A percentile compares a stretch with the other conserved stretches of the same genome.
Evolutionary conservation across 1,140 invertebrate species (phyloP).

Genomic region (Tribolium madens): DNA sequence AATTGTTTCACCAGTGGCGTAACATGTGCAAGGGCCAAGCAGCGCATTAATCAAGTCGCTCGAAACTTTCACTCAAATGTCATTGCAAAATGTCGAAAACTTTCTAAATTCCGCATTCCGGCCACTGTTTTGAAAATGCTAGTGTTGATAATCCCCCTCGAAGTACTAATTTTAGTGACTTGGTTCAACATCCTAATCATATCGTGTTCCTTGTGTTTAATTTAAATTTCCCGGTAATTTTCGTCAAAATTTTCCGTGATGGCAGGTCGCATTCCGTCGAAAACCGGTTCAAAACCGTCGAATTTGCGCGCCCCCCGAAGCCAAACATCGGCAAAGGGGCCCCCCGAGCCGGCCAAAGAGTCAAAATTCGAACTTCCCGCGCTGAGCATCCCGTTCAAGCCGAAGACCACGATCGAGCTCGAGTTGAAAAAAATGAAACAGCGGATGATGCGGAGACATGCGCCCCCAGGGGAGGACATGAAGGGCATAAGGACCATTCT

Average conservation of each 20-base stretch:
- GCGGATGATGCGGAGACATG: conserved; percentile 57
- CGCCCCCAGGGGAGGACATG: conserved; percentile 61
- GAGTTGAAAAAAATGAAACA: conserved; percentile 53
- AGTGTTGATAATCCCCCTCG: conserved; percentile 1
- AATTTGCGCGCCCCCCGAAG: background rate
- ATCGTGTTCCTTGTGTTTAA: background rate
- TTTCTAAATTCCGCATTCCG: too few relatives aligned
- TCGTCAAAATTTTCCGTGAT: conserved; percentile 4
- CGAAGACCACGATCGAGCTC: conserved; percentile 22
- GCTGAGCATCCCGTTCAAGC: background rate
- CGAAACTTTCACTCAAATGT: too few relatives aligned
- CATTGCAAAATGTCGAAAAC: too few relatives aligned
- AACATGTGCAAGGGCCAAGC: too few relatives aligned
- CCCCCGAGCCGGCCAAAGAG: background rate
- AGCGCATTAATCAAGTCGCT: too few relatives aligned
- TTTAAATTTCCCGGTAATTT: background rate
- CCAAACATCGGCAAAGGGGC: background rate
- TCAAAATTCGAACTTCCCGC: background rate
- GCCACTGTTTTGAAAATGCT: background rate
- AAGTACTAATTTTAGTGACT: conserved; percentile 28
- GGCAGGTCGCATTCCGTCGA: background rate
- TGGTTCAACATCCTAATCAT: conserved; percentile 23
- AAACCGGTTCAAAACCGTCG: background rate
- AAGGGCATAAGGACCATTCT: conserved; percentile 58
- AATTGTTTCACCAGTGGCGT: too few relatives aligned